Percentiles rank a stretch among this genome's conserved stretches.
phyloP scores from a whole-genome alignment of 2,888 invertebrate species.

The Frankliniella fusca region DNA sequence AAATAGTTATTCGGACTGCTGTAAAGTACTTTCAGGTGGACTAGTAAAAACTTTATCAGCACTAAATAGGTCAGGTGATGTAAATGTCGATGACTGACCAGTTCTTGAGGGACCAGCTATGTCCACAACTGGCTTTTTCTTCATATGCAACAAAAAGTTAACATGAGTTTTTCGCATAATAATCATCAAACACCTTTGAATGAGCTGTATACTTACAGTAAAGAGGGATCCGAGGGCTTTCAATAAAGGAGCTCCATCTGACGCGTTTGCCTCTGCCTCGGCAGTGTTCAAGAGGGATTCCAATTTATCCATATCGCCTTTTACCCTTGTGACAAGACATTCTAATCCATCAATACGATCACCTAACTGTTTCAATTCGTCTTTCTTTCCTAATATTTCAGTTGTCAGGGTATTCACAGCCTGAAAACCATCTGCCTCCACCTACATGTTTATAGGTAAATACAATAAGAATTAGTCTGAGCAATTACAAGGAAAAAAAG shows the following conservation, averaged over 20 bases:
- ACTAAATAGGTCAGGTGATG: not conserved
- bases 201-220: not conserved
- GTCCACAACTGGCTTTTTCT: not conserved
- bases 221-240: conserved; percentile 2
- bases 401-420: conserved; percentile 33
- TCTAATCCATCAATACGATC: conserved; percentile 55
- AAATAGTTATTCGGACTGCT: not conserved
- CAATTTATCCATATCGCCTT: conserved; percentile 51
- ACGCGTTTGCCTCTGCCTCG: conserved; percentile 49
- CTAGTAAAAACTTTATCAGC: not conserved
- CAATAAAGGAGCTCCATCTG: not conserved
- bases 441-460: not conserved
- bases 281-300: conserved; percentile 59
- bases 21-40: not conserved
- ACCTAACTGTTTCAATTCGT: conserved; percentile 53
- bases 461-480: not conserved
- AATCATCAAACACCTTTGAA: not conserved
- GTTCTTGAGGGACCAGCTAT: not conserved
- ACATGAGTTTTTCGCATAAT: not conserved
- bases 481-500: conserved; percentile 38
- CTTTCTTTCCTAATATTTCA: conserved; percentile 53
- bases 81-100: not conserved
- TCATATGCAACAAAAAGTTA: not conserved
- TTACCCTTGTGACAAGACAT: conserved; percentile 54
- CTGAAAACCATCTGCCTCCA: conserved; percentile 47